These are phyloP conservation scores for Tetheella fluctuosa DNA, from an alignment of 2,888 invertebrate genomes.

Conservation along the genomic window DNA sequence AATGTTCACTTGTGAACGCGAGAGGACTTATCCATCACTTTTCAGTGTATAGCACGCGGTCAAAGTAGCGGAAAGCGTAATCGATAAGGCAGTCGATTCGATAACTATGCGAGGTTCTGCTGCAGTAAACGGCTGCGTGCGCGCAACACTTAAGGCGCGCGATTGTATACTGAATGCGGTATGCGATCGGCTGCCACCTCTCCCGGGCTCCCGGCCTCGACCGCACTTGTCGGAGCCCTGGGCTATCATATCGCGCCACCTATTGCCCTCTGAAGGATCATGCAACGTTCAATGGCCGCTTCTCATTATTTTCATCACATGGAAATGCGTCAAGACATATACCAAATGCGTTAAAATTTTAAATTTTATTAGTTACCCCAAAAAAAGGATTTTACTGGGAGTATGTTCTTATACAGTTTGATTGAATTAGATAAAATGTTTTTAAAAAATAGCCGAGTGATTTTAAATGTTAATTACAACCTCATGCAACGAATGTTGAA, in stretches of 20 bases:
- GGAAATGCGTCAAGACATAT: conserved; percentile 37
- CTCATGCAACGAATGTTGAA: conserved; percentile 37
- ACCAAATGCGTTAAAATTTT: not conserved
- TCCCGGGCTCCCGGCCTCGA: conserved; percentile 77
- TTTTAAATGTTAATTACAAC: conserved; percentile 14
- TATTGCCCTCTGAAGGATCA: conserved; percentile 75
- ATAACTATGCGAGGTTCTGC: conserved; percentile 52
- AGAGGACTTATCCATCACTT: conserved; percentile 63
- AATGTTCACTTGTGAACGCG: conserved; percentile 50
- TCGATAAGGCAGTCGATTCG: conserved; percentile 66
- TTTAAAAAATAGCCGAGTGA: conserved; percentile 3
- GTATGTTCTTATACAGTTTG: too few relatives aligned
- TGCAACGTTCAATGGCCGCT: conserved; percentile 67
- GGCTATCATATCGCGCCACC: conserved; percentile 73
- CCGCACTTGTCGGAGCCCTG: conserved; percentile 64
- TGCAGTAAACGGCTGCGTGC: conserved; percentile 70
- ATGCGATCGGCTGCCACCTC: conserved; percentile 68
- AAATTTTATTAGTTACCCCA: not conserved
- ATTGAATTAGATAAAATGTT: not conserved
- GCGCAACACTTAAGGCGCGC: conserved; percentile 78
- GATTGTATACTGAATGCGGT: conserved; percentile 75
- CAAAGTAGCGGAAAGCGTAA: conserved; percentile 55
- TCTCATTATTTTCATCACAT: conserved; percentile 59
- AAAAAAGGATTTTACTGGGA: not conserved
- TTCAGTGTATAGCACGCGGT: conserved; percentile 53